phyloP scores from a whole-genome alignment of 1,140 invertebrate genomes.

The Caenorhabditis latens region DNA sequence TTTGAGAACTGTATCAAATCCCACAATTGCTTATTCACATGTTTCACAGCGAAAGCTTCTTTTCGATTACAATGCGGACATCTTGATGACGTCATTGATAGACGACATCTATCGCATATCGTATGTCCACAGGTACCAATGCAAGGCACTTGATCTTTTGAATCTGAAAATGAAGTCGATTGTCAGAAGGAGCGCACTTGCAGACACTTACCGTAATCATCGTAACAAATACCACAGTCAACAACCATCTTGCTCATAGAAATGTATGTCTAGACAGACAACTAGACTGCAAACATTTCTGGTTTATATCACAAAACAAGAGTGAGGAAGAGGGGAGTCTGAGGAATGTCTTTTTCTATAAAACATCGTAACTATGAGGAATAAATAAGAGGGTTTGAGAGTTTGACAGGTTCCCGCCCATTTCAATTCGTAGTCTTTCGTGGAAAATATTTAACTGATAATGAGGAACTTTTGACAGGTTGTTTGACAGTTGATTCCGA shows the following conservation, averaged over 20 bases:
- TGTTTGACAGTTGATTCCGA: too few relatives aligned
- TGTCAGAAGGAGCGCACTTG: too few relatives aligned
- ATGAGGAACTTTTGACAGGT: too few relatives aligned
- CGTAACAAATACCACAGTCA: slow-evolving; percentile 17
- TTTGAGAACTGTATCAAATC: slow-evolving; percentile 5
- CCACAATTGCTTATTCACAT: slow-evolving; percentile 12
- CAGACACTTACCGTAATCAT: slow-evolving; percentile 27
- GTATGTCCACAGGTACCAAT: slow-evolving; percentile 25
- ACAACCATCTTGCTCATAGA: background rate
- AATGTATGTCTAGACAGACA: too few relatives aligned
- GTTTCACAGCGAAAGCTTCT: background rate
- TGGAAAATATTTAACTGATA: too few relatives aligned
- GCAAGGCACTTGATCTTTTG: background rate
- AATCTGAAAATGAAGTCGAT: background rate
- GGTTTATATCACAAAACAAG: background rate
- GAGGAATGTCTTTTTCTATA: too few relatives aligned
- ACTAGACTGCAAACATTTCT: background rate
- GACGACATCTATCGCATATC: background rate
- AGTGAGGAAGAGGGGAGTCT: too few relatives aligned
- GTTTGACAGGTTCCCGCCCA: too few relatives aligned
- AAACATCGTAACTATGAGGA: too few relatives aligned
- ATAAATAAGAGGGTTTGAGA: too few relatives aligned
- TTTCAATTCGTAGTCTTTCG: too few relatives aligned
- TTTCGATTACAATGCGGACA: slow-evolving; percentile 16
- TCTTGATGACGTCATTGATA: background rate